Evolutionary conservation across 1,140 invertebrate species (phyloP).

Genomic region (Lutraria rhynchaena): DNA sequence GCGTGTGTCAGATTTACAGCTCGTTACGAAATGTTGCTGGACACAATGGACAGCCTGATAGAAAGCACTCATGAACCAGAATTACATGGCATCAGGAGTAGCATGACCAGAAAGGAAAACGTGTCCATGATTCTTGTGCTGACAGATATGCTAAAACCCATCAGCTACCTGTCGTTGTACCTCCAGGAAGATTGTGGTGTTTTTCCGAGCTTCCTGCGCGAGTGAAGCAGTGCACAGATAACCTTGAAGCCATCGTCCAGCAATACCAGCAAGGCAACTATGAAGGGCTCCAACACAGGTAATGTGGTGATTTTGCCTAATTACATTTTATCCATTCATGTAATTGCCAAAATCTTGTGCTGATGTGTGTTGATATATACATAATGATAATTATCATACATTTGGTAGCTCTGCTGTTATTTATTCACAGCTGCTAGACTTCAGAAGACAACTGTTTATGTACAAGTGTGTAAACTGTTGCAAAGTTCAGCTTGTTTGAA

Average conservation of each 20-base stretch:
- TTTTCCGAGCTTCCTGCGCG: conserved; percentile 11
- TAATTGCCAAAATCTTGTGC: not conserved
- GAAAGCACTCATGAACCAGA: conserved; percentile 18
- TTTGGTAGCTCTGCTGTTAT: not conserved
- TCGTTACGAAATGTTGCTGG: not conserved
- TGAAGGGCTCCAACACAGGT: conserved; percentile 4
- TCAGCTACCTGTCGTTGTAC: conserved; percentile 8
- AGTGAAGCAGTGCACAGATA: not conserved
- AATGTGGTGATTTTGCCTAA: not conserved
- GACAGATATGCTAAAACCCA: conserved; percentile 10
- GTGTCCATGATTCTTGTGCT: conserved; percentile 21
- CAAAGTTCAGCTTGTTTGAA: not conserved
- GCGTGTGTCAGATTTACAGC: conserved; percentile 22
- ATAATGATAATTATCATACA: not conserved
- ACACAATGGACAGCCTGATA: not conserved
- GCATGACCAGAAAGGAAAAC: conserved; percentile 1
- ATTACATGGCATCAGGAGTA: not conserved
- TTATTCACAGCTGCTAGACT: not conserved
- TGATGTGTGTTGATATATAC: not conserved
- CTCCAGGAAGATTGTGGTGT: conserved; percentile 22
- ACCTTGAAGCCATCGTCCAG: conserved; percentile 1
- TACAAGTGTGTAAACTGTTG: conserved; percentile 13
- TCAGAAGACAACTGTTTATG: conserved; percentile 26
- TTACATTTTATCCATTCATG: not conserved
- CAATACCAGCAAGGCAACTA: conserved; percentile 1